phyloP scores from a whole-genome alignment of 2,888 invertebrate genomes.

The Ernsta delagoae region DNA sequence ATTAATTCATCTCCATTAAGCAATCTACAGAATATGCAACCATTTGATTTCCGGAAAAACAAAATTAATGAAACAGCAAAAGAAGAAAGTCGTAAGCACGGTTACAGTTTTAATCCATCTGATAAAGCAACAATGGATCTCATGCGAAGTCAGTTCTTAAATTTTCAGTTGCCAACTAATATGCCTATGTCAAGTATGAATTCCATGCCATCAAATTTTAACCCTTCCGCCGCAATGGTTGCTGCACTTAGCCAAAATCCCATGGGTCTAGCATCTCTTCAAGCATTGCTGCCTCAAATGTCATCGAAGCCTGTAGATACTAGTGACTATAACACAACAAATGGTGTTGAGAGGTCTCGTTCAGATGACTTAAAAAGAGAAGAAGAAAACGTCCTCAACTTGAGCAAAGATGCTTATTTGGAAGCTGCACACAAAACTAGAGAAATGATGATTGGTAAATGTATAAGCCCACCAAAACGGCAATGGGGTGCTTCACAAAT shows the following conservation, averaged over 20 bases:
- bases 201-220: slow-evolving; percentile 80
- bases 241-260: slow-evolving; percentile 86
- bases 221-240: slow-evolving; percentile 87
- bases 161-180: slow-evolving; percentile 82
- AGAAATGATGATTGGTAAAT: slow-evolving; percentile 85
- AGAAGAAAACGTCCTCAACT: slow-evolving; percentile 75
- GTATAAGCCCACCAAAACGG: slow-evolving; percentile 90
- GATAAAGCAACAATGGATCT: slow-evolving; percentile 84
- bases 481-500: slow-evolving; percentile 91
- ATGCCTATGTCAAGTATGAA: slow-evolving; percentile 86
- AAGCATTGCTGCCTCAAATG: slow-evolving; percentile 86
- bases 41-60: slow-evolving; percentile 94
- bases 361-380: slow-evolving; percentile 64
- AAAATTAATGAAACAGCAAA: slow-evolving; percentile 68
- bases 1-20: slow-evolving; percentile 91
- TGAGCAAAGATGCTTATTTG: slow-evolving; percentile 76
- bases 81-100: slow-evolving; percentile 78
- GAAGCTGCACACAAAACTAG: slow-evolving; percentile 73
- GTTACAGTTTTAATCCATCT: slow-evolving; percentile 60
- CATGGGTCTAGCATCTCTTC: slow-evolving; percentile 86
- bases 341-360: slow-evolving; percentile 56
- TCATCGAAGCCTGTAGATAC: slow-evolving; percentile 77
- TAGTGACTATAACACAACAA: slow-evolving; percentile 70
- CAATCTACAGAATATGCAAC: slow-evolving; percentile 97
- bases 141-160: slow-evolving; percentile 87